Percentiles rank a stretch among this genome's conserved stretches.
Evolutionary conservation across 2,888 invertebrate genomes (phyloP).

Genomic region (Xylophagus ater): DNA sequence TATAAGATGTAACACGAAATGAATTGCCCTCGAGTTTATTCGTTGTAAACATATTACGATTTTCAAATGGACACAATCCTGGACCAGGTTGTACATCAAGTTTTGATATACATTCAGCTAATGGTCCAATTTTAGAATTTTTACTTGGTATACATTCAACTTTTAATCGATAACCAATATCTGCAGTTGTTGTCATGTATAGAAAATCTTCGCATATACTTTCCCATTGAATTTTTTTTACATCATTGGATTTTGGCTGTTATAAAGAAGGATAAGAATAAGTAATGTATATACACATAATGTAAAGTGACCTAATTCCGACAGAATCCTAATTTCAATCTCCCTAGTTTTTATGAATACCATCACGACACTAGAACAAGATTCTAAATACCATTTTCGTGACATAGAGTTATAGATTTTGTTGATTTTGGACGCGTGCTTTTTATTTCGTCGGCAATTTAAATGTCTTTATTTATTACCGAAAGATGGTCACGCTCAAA

Average conservation of each 20-base stretch:
- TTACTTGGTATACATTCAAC: constrained; percentile 44
- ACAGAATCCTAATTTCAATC: too few species aligned
- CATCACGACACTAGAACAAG: too few species aligned
- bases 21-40: constrained; percentile 41
- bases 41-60: constrained; percentile 59
- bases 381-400: too few species aligned
- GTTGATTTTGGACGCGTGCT: too few species aligned
- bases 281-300: too few species aligned
- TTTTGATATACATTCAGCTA: constrained; percentile 48
- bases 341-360: too few species aligned
- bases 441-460: too few species aligned
- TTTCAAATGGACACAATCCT: constrained; percentile 69
- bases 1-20: constrained; percentile 71
- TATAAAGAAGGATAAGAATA: not conserved
- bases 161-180: constrained; percentile 59
- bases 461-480: too few species aligned
- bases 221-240: constrained; percentile 45
- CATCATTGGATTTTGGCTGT: constrained; percentile 14
- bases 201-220: constrained; percentile 46
- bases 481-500: too few species aligned
- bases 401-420: too few species aligned
- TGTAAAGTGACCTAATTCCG: too few species aligned
- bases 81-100: constrained; percentile 60
- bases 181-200: constrained; percentile 49
- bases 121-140: constrained; percentile 46